Conservation (phyloP, 2,888 invertebrate genomes). For the Flexamia atlantica region DNA sequence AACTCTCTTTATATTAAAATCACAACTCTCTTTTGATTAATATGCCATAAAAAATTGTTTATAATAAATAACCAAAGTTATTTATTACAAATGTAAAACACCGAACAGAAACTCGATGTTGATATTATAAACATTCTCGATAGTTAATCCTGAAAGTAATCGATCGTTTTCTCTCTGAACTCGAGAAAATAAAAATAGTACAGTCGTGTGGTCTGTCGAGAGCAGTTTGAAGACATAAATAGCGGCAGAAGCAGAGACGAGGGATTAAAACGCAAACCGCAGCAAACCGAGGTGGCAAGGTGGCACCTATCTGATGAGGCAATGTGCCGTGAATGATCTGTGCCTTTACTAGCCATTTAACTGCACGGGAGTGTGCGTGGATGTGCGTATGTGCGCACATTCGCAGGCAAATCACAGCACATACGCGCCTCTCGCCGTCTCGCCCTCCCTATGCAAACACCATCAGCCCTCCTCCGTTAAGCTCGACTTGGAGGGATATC, state of each 20-base stretch:
- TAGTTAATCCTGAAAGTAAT: no score
- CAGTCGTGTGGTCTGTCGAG: not conserved
- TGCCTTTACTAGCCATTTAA: conserved; percentile 53
- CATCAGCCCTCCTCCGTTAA: conserved; percentile 49
- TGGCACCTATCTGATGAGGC: conserved; percentile 14
- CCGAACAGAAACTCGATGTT: no score
- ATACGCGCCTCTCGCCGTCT: conserved; percentile 18
- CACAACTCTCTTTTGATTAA: no score
- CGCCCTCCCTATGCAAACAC: conserved; percentile 33
- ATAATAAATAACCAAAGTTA: no score
- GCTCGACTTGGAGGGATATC: conserved; percentile 34
- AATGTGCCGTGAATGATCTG: conserved; percentile 54
- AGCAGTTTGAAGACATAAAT: not conserved
- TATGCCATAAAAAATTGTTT: no score
- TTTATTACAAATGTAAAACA: no score
- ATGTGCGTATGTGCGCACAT: conserved; percentile 44
- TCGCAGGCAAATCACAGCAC: conserved; percentile 29
- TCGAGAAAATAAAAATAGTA: not conserved
- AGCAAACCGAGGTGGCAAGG: conserved; percentile 15
- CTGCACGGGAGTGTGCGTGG: conserved; percentile 42
- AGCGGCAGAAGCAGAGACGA: not conserved
- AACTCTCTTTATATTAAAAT: no score
- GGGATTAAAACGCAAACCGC: conserved; percentile 27
- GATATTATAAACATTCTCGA: no score
- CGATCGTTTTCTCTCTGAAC: not conserved